These are phyloP conservation scores for Plemyria rubiginata DNA, from an alignment of 2,888 invertebrate genomes.

Conservation along the genomic window DNA sequence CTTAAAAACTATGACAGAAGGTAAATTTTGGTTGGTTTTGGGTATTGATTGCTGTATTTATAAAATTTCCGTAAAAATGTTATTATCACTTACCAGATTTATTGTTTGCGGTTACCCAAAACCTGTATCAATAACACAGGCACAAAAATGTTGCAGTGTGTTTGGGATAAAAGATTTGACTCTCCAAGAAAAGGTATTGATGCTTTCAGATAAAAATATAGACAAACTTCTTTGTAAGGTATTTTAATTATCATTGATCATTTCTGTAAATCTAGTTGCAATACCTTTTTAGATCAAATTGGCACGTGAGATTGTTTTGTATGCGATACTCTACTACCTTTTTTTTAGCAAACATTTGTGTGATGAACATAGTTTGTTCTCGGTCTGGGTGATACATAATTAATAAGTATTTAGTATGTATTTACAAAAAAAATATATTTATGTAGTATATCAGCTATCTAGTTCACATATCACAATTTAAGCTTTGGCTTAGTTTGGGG, in stretches of 20 bases:
- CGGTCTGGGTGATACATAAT: no score
- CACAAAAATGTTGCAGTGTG: slow-evolving; percentile 63
- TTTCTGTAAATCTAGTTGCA: neutral
- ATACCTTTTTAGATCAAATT: neutral
- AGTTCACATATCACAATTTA: no score
- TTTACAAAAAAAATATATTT: no score
- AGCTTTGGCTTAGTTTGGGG: no score
- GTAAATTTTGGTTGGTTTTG: neutral
- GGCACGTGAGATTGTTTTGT: no score
- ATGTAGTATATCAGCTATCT: no score
- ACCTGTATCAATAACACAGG: slow-evolving; percentile 27
- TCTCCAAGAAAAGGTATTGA: slow-evolving; percentile 64
- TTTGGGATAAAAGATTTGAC: slow-evolving; percentile 69
- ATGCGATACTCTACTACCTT: no score
- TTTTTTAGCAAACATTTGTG: no score
- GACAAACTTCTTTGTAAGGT: slow-evolving; percentile 8
- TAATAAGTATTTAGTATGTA: no score
- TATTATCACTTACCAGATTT: slow-evolving; percentile 41
- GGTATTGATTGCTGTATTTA: neutral
- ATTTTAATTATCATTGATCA: slow-evolving; percentile 4
- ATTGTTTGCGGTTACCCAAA: slow-evolving; percentile 30
- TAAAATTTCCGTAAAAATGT: slow-evolving; percentile 48
- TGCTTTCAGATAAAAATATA: slow-evolving; percentile 7
- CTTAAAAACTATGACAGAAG: slow-evolving; percentile 5
- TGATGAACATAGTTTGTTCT: no score